Conservation (phyloP, 1,140 invertebrate species). For the Antheraea pernyi region DNA sequence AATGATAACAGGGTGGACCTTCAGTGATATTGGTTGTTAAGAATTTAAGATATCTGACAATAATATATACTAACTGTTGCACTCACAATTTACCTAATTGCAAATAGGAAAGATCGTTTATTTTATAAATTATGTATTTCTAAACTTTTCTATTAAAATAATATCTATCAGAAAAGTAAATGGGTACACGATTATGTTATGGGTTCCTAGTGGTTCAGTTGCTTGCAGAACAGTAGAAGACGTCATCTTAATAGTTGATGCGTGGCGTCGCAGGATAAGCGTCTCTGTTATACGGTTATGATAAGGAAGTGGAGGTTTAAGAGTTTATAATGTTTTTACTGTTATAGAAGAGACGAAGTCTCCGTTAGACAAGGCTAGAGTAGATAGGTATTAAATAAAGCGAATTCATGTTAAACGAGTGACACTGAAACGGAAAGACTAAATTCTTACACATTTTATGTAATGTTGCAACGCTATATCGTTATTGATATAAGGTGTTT, state of each 20-base stretch:
- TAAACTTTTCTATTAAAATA: conserved; percentile 29
- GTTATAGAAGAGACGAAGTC: conserved; percentile 69
- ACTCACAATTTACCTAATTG: conserved; percentile 23
- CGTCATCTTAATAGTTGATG: neutral
- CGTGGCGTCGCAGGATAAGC: conserved; percentile 10
- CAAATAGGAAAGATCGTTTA: conserved; percentile 22
- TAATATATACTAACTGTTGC: conserved; percentile 64
- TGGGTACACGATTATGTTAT: neutral
- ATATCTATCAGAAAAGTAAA: neutral
- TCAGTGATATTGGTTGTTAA: conserved; percentile 54
- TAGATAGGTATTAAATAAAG: conserved; percentile 73
- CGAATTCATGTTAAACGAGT: conserved; percentile 69
- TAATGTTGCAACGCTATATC: conserved; percentile 72
- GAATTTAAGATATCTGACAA: conserved; percentile 74
- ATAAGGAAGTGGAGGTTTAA: conserved; percentile 41
- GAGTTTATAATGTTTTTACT: conserved; percentile 71
- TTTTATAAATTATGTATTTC: conserved; percentile 3
- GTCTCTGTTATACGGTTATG: conserved; percentile 17
- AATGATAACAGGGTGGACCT: conserved; percentile 67
- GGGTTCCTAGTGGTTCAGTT: neutral
- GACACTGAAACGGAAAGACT: conserved; percentile 78
- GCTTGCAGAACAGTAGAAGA: neutral
- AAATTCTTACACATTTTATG: conserved; percentile 74
- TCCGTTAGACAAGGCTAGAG: conserved; percentile 74
- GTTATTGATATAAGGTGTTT: conserved; percentile 68